phyloP scores from a whole-genome alignment of 2,113 vertebrate species.

The Burhinus bistriatus region DNA sequence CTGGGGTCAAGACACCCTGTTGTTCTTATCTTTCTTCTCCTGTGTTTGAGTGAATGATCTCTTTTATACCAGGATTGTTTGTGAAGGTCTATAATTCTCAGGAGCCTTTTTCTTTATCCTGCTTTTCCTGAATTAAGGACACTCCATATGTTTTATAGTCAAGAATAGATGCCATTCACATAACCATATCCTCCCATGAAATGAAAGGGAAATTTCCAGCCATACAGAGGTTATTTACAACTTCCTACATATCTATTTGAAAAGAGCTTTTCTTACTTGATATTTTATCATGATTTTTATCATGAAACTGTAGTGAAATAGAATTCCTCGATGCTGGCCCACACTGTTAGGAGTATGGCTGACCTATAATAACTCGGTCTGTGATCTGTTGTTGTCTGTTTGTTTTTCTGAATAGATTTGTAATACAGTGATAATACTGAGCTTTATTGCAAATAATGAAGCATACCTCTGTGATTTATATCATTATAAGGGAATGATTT shows the following conservation, averaged over 20 bases:
- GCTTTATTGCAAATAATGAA: not conserved
- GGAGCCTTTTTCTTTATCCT: not conserved
- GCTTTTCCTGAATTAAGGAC: not conserved
- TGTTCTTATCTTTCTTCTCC: not conserved
- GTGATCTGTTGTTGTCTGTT: not conserved
- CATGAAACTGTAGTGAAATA: not conserved
- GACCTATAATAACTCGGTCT: not conserved
- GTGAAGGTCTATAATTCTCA: not conserved
- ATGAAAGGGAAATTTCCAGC: not conserved
- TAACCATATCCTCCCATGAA: not conserved
- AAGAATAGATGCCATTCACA: not conserved
- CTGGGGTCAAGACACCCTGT: not conserved
- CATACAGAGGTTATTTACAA: not conserved
- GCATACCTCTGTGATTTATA: not conserved
- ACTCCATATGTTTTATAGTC: not conserved
- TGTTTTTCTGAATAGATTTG: not conserved
- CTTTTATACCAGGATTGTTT: not conserved
- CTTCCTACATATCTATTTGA: not conserved
- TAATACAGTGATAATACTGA: not conserved
- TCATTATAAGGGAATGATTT: not conserved
- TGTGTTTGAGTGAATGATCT: not conserved
- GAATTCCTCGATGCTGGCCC: not conserved
- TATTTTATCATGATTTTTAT: not conserved
- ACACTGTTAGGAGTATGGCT: not conserved
- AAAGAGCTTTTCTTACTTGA: not conserved